Percentiles rank a stretch among this genome's conserved stretches.
These are phyloP conservation scores for Sinosuthora webbiana DNA, from an alignment of 2,113 vertebrate genomes.

Conservation along the genomic window DNA sequence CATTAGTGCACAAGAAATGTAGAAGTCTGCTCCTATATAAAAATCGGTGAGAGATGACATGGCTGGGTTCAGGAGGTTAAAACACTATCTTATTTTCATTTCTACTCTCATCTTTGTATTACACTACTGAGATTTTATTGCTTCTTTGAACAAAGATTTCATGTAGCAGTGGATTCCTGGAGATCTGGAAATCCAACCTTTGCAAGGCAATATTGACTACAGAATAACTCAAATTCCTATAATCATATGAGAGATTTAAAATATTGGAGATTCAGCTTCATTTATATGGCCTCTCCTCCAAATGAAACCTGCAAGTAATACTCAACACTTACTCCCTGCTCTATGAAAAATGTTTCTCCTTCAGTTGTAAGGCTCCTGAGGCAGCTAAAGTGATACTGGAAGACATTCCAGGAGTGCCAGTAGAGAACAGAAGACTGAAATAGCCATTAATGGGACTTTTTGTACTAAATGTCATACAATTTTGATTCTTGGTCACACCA, in stretches of 20 bases:
- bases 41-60: neutral
- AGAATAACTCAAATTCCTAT: neutral
- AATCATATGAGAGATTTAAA: neutral
- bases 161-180: neutral
- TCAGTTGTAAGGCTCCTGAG: neutral
- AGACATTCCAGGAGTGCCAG: neutral
- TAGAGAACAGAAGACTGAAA: neutral
- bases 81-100: neutral
- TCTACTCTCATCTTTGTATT: neutral
- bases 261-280: neutral
- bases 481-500: neutral
- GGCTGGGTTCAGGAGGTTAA: neutral
- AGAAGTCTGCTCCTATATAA: neutral
- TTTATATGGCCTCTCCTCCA: neutral
- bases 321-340: neutral
- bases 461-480: neutral
- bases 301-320: neutral
- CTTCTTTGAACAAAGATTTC: neutral
- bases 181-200: neutral
- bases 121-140: neutral
- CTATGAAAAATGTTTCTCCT: neutral
- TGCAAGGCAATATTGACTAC: neutral
- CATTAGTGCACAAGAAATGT: neutral
- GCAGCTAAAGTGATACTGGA: neutral
- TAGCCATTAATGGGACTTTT: neutral